Evolutionary conservation across 2,888 invertebrate species (phyloP), one percentile per base, ranked within the genome.

Genomic region (Synanthedon formicaeformis): DNA sequence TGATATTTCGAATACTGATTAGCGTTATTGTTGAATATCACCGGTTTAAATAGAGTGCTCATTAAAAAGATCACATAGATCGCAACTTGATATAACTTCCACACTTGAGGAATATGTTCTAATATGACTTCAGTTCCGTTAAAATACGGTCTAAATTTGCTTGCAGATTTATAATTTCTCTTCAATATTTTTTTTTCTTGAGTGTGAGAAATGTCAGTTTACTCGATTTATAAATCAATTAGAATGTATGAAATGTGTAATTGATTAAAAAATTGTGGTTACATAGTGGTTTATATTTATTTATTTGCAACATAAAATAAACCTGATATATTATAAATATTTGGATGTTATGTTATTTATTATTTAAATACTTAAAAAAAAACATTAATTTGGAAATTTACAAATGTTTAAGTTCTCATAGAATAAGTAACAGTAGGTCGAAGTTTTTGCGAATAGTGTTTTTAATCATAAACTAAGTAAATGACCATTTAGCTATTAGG

Each of bases 1-100:
- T 67, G 71, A 68, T 72, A 73, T 67, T 23, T 67, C 64, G 66
- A 67, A 67, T 71, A 71, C 71, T 82, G 81, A 82, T 82, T 82
- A 72, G 73, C 64, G 61, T 74, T 73, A 82, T 82, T 82, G 82
- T 82, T 69, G 58, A 58, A 59, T 63, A 66, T 66, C 53, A 57
- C 8, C n/a, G 48, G 54, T 51, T 59, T 61, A 62, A 65, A 67
- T 68, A 66, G 61, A 64, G 61, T 62, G 67, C 64, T 73, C 71
- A 73, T 74, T 73, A 77, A 71, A 68, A 64, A 64, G 55, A 58
- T 57, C 59, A 57, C 56, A 51, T 51, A 27, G 27, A 27, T 27
- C 27, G 27, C 27, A 45, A 14, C 45, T 13, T 45, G 6, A 45
- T 14, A 41, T 41, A 41, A 41, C 12, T 41, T 48, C 18, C 48